Percentiles rank a stretch among this genome's conserved stretches.
Evolutionary conservation across 2,888 invertebrate species (phyloP).

Genomic region (Drosophila atripex): DNA sequence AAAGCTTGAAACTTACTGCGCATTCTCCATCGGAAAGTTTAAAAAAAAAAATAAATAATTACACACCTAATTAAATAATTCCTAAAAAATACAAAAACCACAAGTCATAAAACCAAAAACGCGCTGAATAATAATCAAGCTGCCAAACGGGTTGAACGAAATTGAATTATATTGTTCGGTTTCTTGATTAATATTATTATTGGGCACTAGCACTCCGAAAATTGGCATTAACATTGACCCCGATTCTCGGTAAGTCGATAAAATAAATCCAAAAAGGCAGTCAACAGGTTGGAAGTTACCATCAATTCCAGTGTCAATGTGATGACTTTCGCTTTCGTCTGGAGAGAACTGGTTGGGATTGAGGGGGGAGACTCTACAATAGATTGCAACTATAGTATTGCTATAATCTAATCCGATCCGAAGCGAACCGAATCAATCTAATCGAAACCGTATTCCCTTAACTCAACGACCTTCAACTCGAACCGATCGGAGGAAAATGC

Average conservation of each 20-base stretch:
- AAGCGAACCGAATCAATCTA: conserved; percentile 57
- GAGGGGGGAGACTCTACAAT: too few relatives aligned
- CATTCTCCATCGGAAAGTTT: background rate
- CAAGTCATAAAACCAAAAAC: background rate
- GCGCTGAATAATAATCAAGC: conserved; percentile 5
- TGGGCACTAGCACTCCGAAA: background rate
- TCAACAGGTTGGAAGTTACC: background rate
- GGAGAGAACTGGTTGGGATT: conserved; percentile 16
- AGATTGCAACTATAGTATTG: too few relatives aligned
- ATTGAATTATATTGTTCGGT: background rate
- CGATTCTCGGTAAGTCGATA: background rate
- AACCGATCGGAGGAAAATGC: conserved; percentile 17
- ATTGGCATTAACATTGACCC: conserved; percentile 30
- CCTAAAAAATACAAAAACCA: background rate
- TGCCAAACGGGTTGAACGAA: conserved; percentile 18
- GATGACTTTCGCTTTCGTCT: conserved; percentile 27
- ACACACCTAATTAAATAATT: background rate
- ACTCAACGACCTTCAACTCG: conserved; percentile 40
- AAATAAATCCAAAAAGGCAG: background rate
- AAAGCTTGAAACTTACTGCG: background rate
- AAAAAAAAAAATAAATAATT: background rate
- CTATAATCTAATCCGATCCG: conserved; percentile 55
- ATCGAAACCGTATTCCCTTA: conserved; percentile 42
- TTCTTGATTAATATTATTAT: background rate
- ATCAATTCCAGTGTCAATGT: background rate